Evolutionary conservation across 2,888 invertebrate genomes (phyloP).

Genomic region (Himalopsyche anomala): DNA sequence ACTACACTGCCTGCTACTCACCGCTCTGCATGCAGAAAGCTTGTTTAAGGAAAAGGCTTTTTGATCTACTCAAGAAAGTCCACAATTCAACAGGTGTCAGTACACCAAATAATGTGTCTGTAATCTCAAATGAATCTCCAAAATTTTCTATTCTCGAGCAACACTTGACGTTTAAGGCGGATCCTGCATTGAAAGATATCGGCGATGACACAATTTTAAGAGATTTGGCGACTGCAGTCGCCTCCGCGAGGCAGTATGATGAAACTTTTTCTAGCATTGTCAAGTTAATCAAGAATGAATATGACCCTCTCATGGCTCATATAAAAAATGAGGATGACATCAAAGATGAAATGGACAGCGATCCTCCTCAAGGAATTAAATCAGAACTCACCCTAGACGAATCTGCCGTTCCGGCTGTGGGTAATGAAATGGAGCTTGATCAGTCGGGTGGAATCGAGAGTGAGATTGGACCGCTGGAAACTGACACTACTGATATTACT

Average conservation of each 20-base stretch:
- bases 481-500: constrained; percentile 67
- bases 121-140: constrained; percentile 73
- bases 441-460: constrained; percentile 57
- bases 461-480: constrained; percentile 63
- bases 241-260: constrained; percentile 79
- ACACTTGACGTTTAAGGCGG: constrained; percentile 78
- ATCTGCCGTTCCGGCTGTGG: constrained; percentile 76
- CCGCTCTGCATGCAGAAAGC: constrained; percentile 87
- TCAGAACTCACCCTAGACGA: constrained; percentile 77
- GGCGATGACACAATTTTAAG: constrained; percentile 78
- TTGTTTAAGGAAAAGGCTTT: constrained; percentile 82
- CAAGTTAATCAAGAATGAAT: constrained; percentile 66
- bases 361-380: constrained; percentile 71
- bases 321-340: constrained; percentile 66
- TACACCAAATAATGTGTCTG: constrained; percentile 67
- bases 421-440: constrained; percentile 76
- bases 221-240: constrained; percentile 79
- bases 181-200: constrained; percentile 70
- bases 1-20: constrained; percentile 84
- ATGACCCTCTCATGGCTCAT: constrained; percentile 56
- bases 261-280: constrained; percentile 75
- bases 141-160: constrained; percentile 84
- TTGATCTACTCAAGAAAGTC: constrained; percentile 79
- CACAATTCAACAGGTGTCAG: constrained; percentile 75
- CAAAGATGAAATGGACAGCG: constrained; percentile 63